These are phyloP conservation scores for Drosophila persimilis DNA, from an alignment of 1,140 invertebrate species.

Conservation along the genomic window DNA sequence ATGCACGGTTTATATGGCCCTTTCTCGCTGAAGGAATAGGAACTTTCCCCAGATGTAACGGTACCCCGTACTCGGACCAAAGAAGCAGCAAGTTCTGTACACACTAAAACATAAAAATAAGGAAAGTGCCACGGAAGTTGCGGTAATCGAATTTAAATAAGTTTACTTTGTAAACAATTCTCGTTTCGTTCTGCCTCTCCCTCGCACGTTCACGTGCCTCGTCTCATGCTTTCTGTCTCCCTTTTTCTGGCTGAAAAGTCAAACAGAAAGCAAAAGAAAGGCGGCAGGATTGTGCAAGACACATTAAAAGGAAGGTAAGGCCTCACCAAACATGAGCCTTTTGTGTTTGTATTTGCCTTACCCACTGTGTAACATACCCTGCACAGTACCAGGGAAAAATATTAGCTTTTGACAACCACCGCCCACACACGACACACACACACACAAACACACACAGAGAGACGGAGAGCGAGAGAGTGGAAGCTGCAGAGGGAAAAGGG, in stretches of 20 bases:
- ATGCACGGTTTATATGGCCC: constrained; percentile 27
- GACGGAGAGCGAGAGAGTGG: neutral
- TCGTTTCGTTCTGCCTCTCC: constrained; percentile 25
- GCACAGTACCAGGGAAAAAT: constrained; percentile 44
- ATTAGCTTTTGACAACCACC: constrained; percentile 72
- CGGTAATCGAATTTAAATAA: constrained; percentile 82
- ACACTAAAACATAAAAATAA: constrained; percentile 49
- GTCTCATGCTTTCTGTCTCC: neutral
- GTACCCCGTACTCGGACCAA: constrained; percentile 7
- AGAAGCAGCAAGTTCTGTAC: constrained; percentile 26
- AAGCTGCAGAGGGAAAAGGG: neutral
- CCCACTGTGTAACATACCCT: neutral
- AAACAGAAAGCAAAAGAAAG: constrained; percentile 33
- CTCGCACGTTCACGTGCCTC: neutral
- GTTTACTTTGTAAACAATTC: constrained; percentile 78
- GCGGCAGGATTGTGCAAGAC: too few relatives aligned
- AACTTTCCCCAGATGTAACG: constrained; percentile 27
- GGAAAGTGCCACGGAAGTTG: constrained; percentile 68
- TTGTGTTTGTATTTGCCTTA: neutral
- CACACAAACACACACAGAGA: neutral
- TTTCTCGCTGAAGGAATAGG: constrained; percentile 7
- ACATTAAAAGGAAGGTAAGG: too few relatives aligned
- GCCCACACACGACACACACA: constrained; percentile 9
- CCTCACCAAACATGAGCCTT: too few relatives aligned
- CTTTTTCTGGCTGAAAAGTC: constrained; percentile 11